phyloP scores from a whole-genome alignment of 2,797 vertebrate species.

The Sebastes oblongus region DNA sequence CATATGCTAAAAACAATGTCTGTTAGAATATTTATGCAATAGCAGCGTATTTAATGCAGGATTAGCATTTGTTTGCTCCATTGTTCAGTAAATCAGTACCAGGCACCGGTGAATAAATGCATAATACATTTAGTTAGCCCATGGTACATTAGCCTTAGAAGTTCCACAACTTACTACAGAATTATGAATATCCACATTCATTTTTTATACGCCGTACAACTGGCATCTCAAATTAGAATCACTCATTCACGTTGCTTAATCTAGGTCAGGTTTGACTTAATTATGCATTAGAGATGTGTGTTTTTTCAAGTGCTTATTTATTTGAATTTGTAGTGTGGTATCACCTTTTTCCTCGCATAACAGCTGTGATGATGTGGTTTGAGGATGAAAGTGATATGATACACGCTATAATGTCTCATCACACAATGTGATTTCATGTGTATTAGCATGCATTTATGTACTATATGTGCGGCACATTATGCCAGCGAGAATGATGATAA shows the following conservation, averaged over 20 bases:
- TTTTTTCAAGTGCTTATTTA: slow-evolving; percentile 54
- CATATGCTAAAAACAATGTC: slow-evolving; percentile 65
- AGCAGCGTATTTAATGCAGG: slow-evolving; percentile 71
- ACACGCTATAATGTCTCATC: neutral
- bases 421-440: slow-evolving; percentile 12
- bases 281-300: slow-evolving; percentile 56
- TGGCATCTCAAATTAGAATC: slow-evolving; percentile 56
- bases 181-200: slow-evolving; percentile 61
- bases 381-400: slow-evolving; percentile 27
- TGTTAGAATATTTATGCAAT: slow-evolving; percentile 73
- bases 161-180: slow-evolving; percentile 63
- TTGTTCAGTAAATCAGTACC: slow-evolving; percentile 77
- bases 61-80: slow-evolving; percentile 82
- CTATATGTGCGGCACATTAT: neutral
- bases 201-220: slow-evolving; percentile 57
- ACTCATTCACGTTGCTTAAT: slow-evolving; percentile 60
- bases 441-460: slow-evolving; percentile 10
- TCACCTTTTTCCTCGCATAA: slow-evolving; percentile 13
- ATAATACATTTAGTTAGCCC: slow-evolving; percentile 70
- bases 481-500: slow-evolving; percentile 10
- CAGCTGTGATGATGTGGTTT: slow-evolving; percentile 12
- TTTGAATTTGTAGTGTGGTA: slow-evolving; percentile 27
- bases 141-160: slow-evolving; percentile 68
- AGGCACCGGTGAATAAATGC: slow-evolving; percentile 68
- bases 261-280: slow-evolving; percentile 60